Conservation (phyloP, 1,140 invertebrate species). For the Phocides pigmalion region DNA sequence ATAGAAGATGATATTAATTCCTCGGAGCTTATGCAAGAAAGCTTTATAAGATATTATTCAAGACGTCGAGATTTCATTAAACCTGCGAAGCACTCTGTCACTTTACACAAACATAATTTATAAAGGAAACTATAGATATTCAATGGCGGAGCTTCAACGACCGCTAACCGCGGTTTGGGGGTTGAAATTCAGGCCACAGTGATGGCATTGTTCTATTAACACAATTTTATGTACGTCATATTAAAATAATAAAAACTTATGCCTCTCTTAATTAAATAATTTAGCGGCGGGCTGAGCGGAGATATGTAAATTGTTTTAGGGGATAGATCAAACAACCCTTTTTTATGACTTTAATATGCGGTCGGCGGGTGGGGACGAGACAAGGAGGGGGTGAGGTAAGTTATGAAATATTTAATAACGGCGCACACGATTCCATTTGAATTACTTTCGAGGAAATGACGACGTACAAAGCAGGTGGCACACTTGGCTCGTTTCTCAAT, state of each 20-base stretch:
- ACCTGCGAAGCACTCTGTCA: conserved; percentile 39
- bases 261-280: conserved; percentile 85
- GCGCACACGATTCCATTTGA: conserved; percentile 83
- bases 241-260: conserved; percentile 85
- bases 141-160: neutral
- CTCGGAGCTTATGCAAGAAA: conserved; percentile 19
- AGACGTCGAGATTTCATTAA: conserved; percentile 46
- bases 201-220: conserved; percentile 75
- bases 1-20: conserved; percentile 24
- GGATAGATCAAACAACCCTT: conserved; percentile 85
- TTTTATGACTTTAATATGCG: conserved; percentile 85
- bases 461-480: conserved; percentile 64
- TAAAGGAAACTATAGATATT: conserved; percentile 40
- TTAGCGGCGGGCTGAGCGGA: conserved; percentile 79
- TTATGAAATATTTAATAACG: conserved; percentile 84
- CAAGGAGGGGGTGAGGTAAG: conserved; percentile 64
- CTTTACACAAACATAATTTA: conserved; percentile 42
- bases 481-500: conserved; percentile 44
- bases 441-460: conserved; percentile 83
- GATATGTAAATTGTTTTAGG: conserved; percentile 85
- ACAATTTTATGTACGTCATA: conserved; percentile 81
- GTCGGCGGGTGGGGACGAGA: conserved; percentile 59
- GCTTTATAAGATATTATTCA: conserved; percentile 45
- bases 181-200: conserved; percentile 62
- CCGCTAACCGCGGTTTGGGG: conserved; percentile 51